Conservation (phyloP, 1,140 invertebrate species). For the Scaptomyza hsui region DNA sequence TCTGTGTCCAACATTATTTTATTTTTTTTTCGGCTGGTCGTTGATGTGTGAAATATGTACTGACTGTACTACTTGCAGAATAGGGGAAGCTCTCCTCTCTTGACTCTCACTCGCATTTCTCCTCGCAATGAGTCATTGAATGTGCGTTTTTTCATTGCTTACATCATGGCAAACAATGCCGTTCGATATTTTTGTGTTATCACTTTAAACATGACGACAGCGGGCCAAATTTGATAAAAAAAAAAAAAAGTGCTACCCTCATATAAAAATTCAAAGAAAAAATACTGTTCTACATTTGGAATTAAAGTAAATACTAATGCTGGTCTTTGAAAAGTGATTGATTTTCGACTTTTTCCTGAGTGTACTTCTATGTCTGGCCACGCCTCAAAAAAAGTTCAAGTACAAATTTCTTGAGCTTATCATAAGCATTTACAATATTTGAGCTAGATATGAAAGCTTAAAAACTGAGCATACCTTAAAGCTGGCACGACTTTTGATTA, state of each 20-base stretch:
- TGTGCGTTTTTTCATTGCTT: slow-evolving; percentile 53
- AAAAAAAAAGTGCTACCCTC: slow-evolving; percentile 20
- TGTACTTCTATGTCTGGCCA: slow-evolving; percentile 6
- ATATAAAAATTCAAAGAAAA: not conserved
- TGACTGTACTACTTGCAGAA: slow-evolving; percentile 47
- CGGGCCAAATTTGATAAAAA: slow-evolving; percentile 39
- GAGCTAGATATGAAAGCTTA: slow-evolving; percentile 30
- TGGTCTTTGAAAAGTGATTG: too few species aligned
- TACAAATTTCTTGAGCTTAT: slow-evolving; percentile 45
- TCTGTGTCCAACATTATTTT: slow-evolving; percentile 35
- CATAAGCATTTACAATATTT: slow-evolving; percentile 37
- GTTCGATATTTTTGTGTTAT: slow-evolving; percentile 25
- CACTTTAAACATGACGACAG: slow-evolving; percentile 63
- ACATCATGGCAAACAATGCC: slow-evolving; percentile 58
- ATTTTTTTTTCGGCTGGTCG: slow-evolving; percentile 23
- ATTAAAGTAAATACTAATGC: too few species aligned
- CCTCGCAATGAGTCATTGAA: slow-evolving; percentile 34
- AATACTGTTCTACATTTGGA: not conserved
- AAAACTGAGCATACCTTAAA: slow-evolving; percentile 7
- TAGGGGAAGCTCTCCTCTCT: slow-evolving; percentile 5
- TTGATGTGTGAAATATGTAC: slow-evolving; percentile 61
- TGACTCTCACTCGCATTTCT: slow-evolving; percentile 21
- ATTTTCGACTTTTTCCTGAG: too few species aligned
- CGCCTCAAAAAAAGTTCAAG: slow-evolving; percentile 38
- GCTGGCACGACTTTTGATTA: slow-evolving; percentile 1